A percentile compares a stretch with the other conserved stretches of the same genome.
Evolutionary conservation across 2,113 vertebrate genomes (phyloP).

Genomic region (Amphiprion percula): DNA sequence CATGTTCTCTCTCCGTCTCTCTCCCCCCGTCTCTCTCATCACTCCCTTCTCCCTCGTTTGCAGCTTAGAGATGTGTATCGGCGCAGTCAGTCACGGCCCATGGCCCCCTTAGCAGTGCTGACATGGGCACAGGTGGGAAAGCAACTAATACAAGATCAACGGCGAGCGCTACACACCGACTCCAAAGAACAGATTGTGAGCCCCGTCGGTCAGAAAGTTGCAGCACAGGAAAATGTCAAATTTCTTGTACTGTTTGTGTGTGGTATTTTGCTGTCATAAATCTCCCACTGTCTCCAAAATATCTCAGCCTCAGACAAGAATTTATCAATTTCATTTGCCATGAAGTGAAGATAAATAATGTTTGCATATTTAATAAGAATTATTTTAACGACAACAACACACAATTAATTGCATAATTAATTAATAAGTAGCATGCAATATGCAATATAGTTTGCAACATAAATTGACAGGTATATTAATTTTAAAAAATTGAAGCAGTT

Average conservation of each 20-base stretch:
- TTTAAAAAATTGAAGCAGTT: conserved; percentile 3
- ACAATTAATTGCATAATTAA: conserved; percentile 49
- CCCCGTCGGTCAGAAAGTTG: conserved; percentile 63
- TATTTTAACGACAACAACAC: conserved; percentile 41
- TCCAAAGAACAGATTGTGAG: conserved; percentile 37
- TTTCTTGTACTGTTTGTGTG: not conserved
- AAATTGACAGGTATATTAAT: conserved; percentile 4
- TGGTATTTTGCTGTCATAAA: conserved; percentile 11
- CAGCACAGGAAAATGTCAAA: conserved; percentile 24
- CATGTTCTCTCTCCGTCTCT: conserved; percentile 32
- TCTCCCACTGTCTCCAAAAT: conserved; percentile 42
- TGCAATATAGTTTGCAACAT: conserved; percentile 1
- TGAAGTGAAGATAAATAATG: conserved; percentile 46
- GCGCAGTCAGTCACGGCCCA: conserved; percentile 62
- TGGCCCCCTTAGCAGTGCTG: conserved; percentile 35
- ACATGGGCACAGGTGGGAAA: conserved; percentile 68
- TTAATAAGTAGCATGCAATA: conserved; percentile 12
- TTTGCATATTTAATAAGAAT: conserved; percentile 36
- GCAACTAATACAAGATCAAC: conserved; percentile 36
- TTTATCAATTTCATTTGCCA: conserved; percentile 26
- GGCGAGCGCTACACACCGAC: conserved; percentile 2
- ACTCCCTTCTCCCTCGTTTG: conserved; percentile 50
- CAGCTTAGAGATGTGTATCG: conserved; percentile 55
- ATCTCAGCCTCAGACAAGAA: conserved; percentile 20
- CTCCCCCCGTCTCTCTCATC: conserved; percentile 29